Base-by-base conservation (phyloP, 2,113 vertebrate species). In the Prunella himalayana region DNA sequence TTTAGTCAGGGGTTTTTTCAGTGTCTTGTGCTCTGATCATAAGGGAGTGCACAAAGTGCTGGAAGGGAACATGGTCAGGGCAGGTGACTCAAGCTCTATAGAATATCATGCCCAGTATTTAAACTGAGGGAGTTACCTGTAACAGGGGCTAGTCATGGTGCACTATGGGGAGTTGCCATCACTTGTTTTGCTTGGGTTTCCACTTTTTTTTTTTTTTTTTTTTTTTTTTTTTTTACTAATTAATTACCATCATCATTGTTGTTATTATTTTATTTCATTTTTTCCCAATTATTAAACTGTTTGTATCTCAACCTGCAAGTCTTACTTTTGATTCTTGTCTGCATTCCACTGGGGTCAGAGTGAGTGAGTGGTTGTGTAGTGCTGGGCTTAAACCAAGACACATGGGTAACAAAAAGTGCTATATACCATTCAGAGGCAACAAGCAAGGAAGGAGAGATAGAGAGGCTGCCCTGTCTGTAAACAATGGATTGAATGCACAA, bases 61-160 rank as follows among this genome's bases (percentile, higher is more conserved):
- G 20, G 16, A 18, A 68, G 9, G 33, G n/a, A 75, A 6, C 9
- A 53, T 25, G 20, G 14, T 30, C 21, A 37, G 31, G 25, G 7
- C 4, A 3, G 14, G 20, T 60, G 30, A 39, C 7, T n/a, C 20
- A 60, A n/a, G 59, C 45, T 10, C 15, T n/a, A 60, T 9, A 75
- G 13, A 27, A 6, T 37, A n/a, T 47, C 45, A 60, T n/a, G 11
- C 7, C 13, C 20, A n/a, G 9, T 53, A 60, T 17, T 39, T 30
- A 68, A 89, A 60, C 20, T 25, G 28, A 33, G 24, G 9, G 9
- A 60, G 7, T n/a, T n/a, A 39, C 10, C 19, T n/a, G 19, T 16
- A 59, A 59, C 23, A 16, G 4, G 7, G 16, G 7, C 15, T 37
- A 39, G 12, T 39, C 20, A 64, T 2, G 0, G 20, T 60, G 51